Evolutionary conservation across 2,797 vertebrate species (phyloP).

Genomic region (Myripristis jacobus): DNA sequence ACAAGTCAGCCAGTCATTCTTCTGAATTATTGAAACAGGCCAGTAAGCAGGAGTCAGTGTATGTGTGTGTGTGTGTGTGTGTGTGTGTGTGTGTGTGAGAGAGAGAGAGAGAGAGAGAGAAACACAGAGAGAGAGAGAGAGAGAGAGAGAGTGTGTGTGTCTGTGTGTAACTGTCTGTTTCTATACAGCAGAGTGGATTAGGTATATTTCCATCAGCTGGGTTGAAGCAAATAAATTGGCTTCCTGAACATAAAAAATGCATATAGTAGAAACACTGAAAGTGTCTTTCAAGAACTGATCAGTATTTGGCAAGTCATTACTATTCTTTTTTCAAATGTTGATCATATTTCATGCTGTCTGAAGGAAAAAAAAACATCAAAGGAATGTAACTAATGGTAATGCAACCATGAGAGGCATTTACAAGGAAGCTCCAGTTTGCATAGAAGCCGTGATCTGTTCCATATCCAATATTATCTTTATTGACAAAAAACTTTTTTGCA

Average conservation of each 20-base stretch:
- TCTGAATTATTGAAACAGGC: conserved; percentile 75
- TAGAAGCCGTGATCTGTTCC: too few species aligned
- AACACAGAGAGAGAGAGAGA: too few species aligned
- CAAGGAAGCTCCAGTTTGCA: too few species aligned
- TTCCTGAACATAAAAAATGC: neutral
- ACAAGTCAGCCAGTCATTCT: conserved; percentile 52
- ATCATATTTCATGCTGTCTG: neutral
- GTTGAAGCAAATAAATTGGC: neutral
- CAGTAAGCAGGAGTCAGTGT: conserved; percentile 56
- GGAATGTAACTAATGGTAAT: too few species aligned
- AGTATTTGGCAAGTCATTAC: neutral
- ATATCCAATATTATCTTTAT: too few species aligned
- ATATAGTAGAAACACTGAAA: neutral
- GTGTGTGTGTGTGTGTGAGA: conserved; percentile 18
- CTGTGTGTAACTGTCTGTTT: conserved; percentile 31
- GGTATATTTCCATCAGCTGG: neutral
- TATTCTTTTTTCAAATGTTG: too few species aligned
- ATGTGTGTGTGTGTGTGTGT: conserved; percentile 12
- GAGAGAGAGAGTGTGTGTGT: too few species aligned
- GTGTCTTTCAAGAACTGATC: neutral
- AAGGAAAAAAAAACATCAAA: too few species aligned
- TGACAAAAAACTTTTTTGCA: too few species aligned
- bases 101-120: too few species aligned
- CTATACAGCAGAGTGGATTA: conserved; percentile 18
- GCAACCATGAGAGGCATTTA: too few species aligned